Conservation (phyloP, 1,140 invertebrate genomes). For the Harlomillsia oculata region DNA sequence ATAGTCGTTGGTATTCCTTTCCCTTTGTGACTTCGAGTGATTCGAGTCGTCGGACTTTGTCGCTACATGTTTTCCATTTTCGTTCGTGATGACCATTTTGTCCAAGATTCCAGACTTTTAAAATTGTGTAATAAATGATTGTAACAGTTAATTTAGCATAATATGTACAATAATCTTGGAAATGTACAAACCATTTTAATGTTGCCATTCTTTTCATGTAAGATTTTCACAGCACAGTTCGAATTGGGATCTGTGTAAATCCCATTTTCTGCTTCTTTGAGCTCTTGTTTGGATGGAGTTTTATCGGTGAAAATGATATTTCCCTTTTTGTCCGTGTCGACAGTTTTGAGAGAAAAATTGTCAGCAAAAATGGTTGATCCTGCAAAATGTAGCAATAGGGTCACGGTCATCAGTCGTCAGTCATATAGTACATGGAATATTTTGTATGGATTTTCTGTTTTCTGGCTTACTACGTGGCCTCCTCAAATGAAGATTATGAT, state of each 20-base stretch:
- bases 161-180: not conserved
- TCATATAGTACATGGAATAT: not conserved
- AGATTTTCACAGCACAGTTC: not conserved
- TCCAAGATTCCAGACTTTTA: not conserved
- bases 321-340: slow-evolving; percentile 3
- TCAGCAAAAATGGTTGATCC: not conserved
- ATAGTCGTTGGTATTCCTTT: too few species aligned
- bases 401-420: not conserved
- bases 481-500: not conserved
- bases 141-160: not conserved
- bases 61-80: slow-evolving; percentile 5
- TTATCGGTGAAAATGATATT: slow-evolving; percentile 2
- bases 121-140: not conserved
- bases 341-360: not conserved
- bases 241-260: slow-evolving; percentile 5
- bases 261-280: not conserved
- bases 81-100: not conserved
- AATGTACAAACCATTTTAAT: not conserved
- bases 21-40: not conserved
- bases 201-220: not conserved
- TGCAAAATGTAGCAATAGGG: not conserved
- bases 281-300: not conserved
- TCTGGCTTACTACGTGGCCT: not conserved
- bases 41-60: not conserved
- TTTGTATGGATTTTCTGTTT: not conserved